Conservation (phyloP, 2,888 invertebrate species). For the Mylabris sibirica region DNA sequence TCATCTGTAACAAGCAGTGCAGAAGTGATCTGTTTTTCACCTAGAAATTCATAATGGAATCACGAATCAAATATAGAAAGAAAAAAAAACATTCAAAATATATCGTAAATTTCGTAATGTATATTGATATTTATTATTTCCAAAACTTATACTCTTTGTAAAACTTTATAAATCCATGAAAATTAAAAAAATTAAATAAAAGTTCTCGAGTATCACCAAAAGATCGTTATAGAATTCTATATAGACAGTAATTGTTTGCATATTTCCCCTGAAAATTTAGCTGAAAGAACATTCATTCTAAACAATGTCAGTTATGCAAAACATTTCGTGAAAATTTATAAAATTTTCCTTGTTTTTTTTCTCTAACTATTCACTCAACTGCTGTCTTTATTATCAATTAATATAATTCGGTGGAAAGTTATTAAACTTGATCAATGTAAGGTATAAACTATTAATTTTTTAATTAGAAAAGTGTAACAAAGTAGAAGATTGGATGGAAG, state of each 20-base stretch:
- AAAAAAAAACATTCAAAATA: no score
- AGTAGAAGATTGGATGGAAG: background rate
- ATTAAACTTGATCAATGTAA: background rate
- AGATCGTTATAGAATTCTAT: background rate
- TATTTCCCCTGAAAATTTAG: background rate
- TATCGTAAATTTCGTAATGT: no score
- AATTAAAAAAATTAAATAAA: background rate
- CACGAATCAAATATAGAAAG: no score
- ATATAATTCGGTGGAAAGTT: conserved; percentile 7
- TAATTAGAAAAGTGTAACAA: conserved; percentile 3
- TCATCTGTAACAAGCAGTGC: no score
- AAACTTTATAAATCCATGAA: background rate
- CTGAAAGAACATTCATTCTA: background rate
- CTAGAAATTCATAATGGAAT: no score
- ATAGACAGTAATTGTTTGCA: background rate
- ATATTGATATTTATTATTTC: no score
- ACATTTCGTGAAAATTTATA: conserved; percentile 26
- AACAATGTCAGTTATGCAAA: conserved; percentile 7
- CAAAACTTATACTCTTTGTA: no score
- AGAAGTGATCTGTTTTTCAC: no score
- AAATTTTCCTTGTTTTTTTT: conserved; percentile 31
- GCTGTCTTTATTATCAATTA: conserved; percentile 31
- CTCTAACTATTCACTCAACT: conserved; percentile 13
- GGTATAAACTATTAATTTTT: conserved; percentile 2
- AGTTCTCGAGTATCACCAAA: background rate